Evolutionary conservation across 2,888 invertebrate species (phyloP).

Genomic region (Mallateleia sp.): DNA sequence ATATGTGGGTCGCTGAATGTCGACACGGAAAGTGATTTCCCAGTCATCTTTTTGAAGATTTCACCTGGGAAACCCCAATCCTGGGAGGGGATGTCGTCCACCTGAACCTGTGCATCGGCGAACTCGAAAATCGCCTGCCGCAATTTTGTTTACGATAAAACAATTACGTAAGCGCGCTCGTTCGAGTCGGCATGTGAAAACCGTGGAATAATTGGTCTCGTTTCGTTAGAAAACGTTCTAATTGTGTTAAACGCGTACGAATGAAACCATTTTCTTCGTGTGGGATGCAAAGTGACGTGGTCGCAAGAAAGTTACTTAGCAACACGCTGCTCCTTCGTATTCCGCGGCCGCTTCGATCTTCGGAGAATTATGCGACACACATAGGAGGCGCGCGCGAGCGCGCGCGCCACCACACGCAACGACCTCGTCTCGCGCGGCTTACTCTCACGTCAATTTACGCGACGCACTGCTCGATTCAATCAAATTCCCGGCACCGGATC

Average conservation of each 20-base stretch:
- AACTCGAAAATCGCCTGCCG: too few species aligned
- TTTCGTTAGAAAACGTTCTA: conserved; percentile 59
- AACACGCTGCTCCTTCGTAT: conserved; percentile 42
- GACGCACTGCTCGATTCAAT: conserved; percentile 49
- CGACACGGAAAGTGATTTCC: too few species aligned
- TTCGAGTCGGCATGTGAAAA: conserved; percentile 43
- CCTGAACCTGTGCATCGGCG: too few species aligned
- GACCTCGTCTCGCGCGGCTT: conserved; percentile 48
- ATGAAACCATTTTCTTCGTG: conserved; percentile 55
- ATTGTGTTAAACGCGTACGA: conserved; percentile 62
- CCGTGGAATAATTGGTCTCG: conserved; percentile 50
- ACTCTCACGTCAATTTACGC: conserved; percentile 58
- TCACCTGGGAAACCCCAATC: too few species aligned
- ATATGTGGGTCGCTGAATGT: too few species aligned
- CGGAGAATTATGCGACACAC: conserved; percentile 36
- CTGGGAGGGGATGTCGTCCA: too few species aligned
- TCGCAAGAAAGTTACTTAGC: conserved; percentile 65
- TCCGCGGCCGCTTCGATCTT: conserved; percentile 48
- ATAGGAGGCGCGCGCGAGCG: conserved; percentile 9
- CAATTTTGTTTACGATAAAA: conserved; percentile 1
- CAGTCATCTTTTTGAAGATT: too few species aligned
- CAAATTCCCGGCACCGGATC: conserved; percentile 41
- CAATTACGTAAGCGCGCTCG: conserved; percentile 32
- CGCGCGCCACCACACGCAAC: conserved; percentile 34
- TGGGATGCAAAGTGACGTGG: conserved; percentile 63